Evolutionary conservation across 2,113 vertebrate species (phyloP).

Genomic region (Eudyptes chrysolophus): DNA sequence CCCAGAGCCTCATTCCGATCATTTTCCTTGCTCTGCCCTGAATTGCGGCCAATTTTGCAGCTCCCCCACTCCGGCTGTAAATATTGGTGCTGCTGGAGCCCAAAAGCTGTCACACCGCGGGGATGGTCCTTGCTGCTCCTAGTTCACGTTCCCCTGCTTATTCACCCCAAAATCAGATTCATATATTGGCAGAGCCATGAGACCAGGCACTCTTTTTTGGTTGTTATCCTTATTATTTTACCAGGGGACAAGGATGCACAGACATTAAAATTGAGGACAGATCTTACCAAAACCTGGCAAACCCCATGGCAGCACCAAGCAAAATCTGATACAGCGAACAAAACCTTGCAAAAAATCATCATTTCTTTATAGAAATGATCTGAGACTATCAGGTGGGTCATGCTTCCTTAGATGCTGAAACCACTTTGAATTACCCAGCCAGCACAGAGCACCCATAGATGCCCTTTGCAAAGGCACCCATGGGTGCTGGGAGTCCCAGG

Average conservation of each 20-base stretch:
- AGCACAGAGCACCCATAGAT: not conserved
- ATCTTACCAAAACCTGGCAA: not conserved
- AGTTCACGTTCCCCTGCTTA: not conserved
- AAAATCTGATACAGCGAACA: rapidly evolving
- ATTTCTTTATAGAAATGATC: not conserved
- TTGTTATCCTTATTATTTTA: not conserved
- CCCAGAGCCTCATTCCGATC: not conserved
- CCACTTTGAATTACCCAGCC: not conserved
- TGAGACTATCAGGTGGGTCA: not conserved
- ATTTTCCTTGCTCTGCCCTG: not conserved
- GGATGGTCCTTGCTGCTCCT: not conserved
- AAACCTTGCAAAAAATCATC: not conserved
- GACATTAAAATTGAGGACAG: not conserved
- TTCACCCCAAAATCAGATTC: not conserved
- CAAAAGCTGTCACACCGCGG: not conserved
- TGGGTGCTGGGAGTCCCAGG: not conserved
- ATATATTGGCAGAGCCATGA: not conserved
- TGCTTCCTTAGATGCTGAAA: not conserved
- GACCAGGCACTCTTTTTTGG: rapidly evolving
- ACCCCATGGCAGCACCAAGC: not conserved
- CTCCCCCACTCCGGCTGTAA: not conserved
- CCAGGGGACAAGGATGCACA: rapidly evolving
- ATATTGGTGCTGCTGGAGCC: not conserved
- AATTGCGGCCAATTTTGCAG: not conserved
- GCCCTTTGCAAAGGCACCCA: not conserved